These are phyloP conservation scores for Columba janthina DNA, from an alignment of 2,113 vertebrate species.

Conservation along the genomic window DNA sequence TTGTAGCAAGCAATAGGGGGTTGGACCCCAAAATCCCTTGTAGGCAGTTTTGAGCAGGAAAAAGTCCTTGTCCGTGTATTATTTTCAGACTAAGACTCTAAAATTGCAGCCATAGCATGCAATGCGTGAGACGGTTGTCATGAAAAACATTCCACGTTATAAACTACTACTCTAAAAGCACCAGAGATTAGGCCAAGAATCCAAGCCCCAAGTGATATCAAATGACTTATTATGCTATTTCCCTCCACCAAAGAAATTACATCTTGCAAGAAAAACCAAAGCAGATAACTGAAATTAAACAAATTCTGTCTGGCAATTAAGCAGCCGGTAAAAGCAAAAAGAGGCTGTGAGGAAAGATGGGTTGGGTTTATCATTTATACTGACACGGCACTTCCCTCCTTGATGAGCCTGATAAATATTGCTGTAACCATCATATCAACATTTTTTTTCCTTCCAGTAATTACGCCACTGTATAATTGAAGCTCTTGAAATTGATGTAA, in stretches of 20 bases:
- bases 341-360: not conserved
- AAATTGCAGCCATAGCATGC: constrained; percentile 47
- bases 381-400: not conserved
- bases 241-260: constrained; percentile 57
- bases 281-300: constrained; percentile 55
- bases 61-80: not conserved
- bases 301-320: constrained; percentile 51
- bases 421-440: constrained; percentile 5
- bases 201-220: constrained; percentile 57
- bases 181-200: constrained; percentile 55
- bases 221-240: constrained; percentile 63
- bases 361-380: not conserved
- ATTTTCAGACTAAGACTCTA: constrained; percentile 45
- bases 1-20: not conserved
- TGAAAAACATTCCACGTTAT: constrained; percentile 62
- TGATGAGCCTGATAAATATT: not conserved
- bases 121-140: constrained; percentile 58
- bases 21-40: not conserved
- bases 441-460: constrained; percentile 36
- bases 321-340: not conserved
- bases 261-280: constrained; percentile 61
- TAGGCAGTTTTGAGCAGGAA: not conserved
- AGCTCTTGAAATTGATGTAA: constrained; percentile 26
- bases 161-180: constrained; percentile 60
- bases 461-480: constrained; percentile 24